Conservation (phyloP, 2,113 vertebrate species). For the Peromyscus californicus region DNA sequence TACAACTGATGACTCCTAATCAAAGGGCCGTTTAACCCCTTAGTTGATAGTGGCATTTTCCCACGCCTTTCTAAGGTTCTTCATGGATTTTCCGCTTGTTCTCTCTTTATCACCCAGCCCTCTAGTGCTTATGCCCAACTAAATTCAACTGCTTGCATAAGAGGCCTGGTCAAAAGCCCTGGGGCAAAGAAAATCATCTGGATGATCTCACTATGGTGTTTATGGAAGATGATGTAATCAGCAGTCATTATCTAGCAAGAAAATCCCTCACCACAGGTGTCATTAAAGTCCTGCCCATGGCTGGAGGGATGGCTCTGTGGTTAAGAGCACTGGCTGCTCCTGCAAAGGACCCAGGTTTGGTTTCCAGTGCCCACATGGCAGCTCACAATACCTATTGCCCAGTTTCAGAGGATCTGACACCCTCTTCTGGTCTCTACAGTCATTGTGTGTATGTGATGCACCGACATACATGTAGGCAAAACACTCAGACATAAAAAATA, state of each 20-base stretch:
- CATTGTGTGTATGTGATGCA: background rate
- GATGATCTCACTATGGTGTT: background rate
- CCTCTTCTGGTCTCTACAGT: background rate
- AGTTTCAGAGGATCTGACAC: background rate
- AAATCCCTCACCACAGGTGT: background rate
- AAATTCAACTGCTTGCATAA: background rate
- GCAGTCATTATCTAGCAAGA: background rate
- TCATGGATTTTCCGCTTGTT: background rate
- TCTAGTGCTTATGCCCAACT: background rate
- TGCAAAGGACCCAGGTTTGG: background rate
- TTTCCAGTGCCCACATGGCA: background rate
- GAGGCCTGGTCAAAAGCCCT: background rate
- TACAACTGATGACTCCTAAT: constrained; percentile 57
- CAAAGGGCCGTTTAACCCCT: background rate
- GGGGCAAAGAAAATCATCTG: background rate
- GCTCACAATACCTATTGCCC: background rate
- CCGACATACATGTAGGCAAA: background rate
- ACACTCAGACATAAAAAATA: background rate
- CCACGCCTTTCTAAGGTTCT: background rate
- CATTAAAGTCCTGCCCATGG: background rate
- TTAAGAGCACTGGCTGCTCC: background rate
- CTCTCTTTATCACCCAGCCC: background rate
- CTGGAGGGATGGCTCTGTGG: background rate
- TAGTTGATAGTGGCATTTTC: background rate
- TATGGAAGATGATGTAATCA: background rate